Evolutionary conservation across 2,113 vertebrate genomes (phyloP).

Genomic region (Gallinago jamesoni): DNA sequence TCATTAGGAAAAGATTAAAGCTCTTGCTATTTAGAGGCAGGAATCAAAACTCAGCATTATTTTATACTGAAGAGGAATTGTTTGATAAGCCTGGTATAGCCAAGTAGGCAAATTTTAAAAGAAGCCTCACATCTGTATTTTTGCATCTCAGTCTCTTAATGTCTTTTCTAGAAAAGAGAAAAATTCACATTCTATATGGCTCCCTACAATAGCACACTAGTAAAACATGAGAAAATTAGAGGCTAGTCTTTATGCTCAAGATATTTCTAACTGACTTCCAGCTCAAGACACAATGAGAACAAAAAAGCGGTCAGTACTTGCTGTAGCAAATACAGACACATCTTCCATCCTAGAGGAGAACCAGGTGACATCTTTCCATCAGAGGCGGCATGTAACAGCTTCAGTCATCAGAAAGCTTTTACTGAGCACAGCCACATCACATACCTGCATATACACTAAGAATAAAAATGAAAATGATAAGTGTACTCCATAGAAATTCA

Average conservation of each 20-base stretch:
- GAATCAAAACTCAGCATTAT: neutral
- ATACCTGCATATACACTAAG: neutral
- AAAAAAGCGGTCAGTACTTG: neutral
- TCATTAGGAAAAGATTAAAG: slow-evolving; percentile 1
- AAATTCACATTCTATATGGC: neutral
- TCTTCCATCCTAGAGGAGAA: neutral
- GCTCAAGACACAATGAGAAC: neutral
- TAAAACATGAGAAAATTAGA: neutral
- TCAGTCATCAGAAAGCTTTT: neutral
- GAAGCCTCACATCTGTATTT: neutral
- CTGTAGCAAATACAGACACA: neutral
- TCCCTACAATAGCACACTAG: neutral
- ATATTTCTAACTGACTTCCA: neutral
- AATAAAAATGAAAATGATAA: neutral
- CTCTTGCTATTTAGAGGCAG: neutral
- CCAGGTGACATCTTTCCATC: neutral
- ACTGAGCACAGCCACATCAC: neutral
- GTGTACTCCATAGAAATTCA: neutral
- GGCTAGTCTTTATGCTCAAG: neutral
- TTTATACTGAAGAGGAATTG: neutral
- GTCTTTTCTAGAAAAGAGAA: neutral
- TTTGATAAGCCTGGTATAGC: neutral
- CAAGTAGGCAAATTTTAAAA: neutral
- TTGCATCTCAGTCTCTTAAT: neutral
- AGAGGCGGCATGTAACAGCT: neutral